A percentile compares a stretch with the other conserved stretches of the same genome.
Conservation (phyloP, 1,140 invertebrate species). For the Drosophila lacertosa region DNA sequence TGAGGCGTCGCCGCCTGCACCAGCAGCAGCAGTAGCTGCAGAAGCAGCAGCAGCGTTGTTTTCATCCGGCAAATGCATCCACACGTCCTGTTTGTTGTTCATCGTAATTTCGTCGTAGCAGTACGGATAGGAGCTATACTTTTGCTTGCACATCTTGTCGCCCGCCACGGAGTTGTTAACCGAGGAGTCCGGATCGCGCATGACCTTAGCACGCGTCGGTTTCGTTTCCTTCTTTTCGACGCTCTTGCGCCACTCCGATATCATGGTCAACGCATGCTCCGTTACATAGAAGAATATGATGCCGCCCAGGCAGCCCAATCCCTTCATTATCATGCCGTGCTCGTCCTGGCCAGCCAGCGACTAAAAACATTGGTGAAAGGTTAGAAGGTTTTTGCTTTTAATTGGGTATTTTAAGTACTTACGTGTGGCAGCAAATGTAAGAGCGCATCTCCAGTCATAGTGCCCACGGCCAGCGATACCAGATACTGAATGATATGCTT, state of each 20-base stretch:
- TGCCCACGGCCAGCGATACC: conserved; percentile 95
- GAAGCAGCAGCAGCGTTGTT: conserved; percentile 30
- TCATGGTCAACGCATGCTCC: conserved; percentile 91
- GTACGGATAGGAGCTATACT: conserved; percentile 93
- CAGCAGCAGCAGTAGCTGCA: conserved; percentile 65
- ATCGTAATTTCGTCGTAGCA: conserved; percentile 92
- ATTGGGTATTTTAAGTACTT: conserved; percentile 71
- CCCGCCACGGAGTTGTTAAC: conserved; percentile 86
- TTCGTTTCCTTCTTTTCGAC: conserved; percentile 86
- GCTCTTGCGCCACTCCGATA: conserved; percentile 91
- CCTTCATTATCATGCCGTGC: conserved; percentile 91
- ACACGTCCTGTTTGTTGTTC: conserved; percentile 87
- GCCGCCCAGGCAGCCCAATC: conserved; percentile 91
- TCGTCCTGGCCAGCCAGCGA: conserved; percentile 70
- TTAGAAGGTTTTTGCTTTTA: background rate
- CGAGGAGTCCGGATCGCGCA: conserved; percentile 86
- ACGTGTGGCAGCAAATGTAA: conserved; percentile 97
- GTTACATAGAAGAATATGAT: conserved; percentile 95
- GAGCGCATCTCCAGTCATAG: conserved; percentile 95
- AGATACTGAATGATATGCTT: conserved; percentile 95
- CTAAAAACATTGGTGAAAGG: conserved; percentile 28
- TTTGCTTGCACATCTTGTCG: conserved; percentile 91
- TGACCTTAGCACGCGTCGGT: conserved; percentile 86
- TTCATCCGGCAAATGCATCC: conserved; percentile 80
- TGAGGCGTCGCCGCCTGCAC: conserved; percentile 70